These are phyloP conservation scores for Conger conger DNA, from an alignment of 2,113 vertebrate species.

Conservation along the genomic window DNA sequence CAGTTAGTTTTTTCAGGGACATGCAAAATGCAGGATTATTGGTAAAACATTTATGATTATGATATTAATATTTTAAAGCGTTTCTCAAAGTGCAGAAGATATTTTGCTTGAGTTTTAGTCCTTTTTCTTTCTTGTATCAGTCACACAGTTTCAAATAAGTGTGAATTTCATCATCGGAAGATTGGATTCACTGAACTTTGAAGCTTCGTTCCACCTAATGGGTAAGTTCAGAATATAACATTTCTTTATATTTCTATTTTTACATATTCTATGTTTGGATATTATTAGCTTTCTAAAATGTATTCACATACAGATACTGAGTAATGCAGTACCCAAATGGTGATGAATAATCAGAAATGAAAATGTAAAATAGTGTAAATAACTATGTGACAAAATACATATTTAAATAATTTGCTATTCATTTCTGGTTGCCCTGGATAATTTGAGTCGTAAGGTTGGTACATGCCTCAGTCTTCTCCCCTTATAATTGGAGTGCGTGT, in stretches of 20 bases:
- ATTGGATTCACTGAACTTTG: not conserved
- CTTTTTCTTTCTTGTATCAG: not conserved
- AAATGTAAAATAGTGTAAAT: too few species aligned
- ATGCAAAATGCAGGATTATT: not conserved
- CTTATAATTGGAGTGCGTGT: not conserved
- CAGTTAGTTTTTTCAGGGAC: not conserved
- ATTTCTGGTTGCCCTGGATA: not conserved
- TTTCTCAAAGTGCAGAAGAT: not conserved
- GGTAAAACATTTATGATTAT: not conserved
- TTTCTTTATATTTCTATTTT: not conserved
- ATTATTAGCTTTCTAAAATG: not conserved
- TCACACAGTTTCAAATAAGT: not conserved
- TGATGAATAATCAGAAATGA: too few species aligned
- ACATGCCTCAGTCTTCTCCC: not conserved
- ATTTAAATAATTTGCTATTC: not conserved
- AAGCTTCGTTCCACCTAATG: not conserved
- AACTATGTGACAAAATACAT: not conserved
- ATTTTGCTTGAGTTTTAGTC: not conserved
- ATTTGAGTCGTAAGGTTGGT: not conserved
- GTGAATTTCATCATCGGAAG: not conserved
- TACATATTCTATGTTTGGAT: not conserved
- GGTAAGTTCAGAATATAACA: not conserved
- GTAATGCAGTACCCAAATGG: not conserved
- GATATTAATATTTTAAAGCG: not conserved
- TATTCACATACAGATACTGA: not conserved